Evolutionary conservation across 2,888 invertebrate species (phyloP).

Genomic region (Drosophila mayaguana): DNA sequence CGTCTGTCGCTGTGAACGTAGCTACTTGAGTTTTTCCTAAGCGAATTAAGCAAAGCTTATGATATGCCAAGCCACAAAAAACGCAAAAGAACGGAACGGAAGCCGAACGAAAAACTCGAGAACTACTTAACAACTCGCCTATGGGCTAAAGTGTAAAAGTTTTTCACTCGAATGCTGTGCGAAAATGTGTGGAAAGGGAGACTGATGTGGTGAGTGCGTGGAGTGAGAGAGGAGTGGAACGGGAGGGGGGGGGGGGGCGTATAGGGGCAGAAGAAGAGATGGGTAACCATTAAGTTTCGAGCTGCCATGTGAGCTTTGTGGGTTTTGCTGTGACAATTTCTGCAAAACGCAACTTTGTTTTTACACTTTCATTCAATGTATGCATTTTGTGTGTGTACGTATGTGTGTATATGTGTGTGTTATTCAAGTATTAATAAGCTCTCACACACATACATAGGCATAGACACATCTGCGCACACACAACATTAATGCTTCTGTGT

Average conservation of each 20-base stretch:
- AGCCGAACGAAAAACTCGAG: slow-evolving; percentile 5
- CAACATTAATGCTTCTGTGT: slow-evolving; percentile 13
- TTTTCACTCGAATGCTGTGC: slow-evolving; percentile 19
- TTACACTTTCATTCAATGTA: slow-evolving; percentile 17
- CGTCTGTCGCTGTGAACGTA: slow-evolving; percentile 21
- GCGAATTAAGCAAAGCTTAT: slow-evolving; percentile 70
- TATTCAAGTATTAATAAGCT: slow-evolving; percentile 69
- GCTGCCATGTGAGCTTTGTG: slow-evolving; percentile 61
- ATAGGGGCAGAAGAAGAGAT: too few relatives aligned
- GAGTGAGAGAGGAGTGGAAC: neutral
- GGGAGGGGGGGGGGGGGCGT: neutral
- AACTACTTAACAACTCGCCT: slow-evolving; percentile 54
- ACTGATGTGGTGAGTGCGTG: neutral
- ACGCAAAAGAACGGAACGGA: neutral
- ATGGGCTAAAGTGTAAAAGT: slow-evolving; percentile 27
- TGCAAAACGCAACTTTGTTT: slow-evolving; percentile 18
- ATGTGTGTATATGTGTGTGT: slow-evolving; percentile 18
- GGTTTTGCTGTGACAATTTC: slow-evolving; percentile 37
- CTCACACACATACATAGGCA: slow-evolving; percentile 10
- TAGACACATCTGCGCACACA: slow-evolving; percentile 9
- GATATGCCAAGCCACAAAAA: slow-evolving; percentile 20
- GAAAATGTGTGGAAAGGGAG: neutral
- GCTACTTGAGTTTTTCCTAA: slow-evolving; percentile 49
- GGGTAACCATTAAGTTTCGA: slow-evolving; percentile 59
- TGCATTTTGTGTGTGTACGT: slow-evolving; percentile 11